These are phyloP conservation scores for Siniperca chuatsi DNA, from an alignment of 2,113 vertebrate species.

Conservation along the genomic window DNA sequence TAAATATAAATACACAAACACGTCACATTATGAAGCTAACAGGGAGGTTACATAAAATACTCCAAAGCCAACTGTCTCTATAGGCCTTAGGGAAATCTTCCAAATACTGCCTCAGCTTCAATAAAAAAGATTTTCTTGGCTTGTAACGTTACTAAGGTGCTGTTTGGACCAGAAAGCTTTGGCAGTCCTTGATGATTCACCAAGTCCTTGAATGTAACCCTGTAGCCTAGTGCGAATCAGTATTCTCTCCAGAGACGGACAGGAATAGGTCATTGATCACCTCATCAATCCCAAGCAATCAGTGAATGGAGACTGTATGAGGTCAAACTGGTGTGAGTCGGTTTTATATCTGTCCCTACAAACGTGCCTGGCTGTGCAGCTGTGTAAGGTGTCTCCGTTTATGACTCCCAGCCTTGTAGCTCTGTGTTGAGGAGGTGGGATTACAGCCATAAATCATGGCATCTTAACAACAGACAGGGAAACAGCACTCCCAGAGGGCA, in stretches of 20 bases:
- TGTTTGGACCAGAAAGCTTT: slow-evolving; percentile 19
- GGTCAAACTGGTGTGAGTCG: slow-evolving; percentile 23
- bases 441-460: slow-evolving; percentile 49
- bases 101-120: slow-evolving; percentile 35
- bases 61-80: slow-evolving; percentile 1
- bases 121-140: slow-evolving; percentile 21
- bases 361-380: neutral
- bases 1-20: slow-evolving; percentile 19
- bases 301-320: slow-evolving; percentile 22
- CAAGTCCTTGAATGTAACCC: slow-evolving; percentile 46
- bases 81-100: slow-evolving; percentile 2
- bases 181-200: slow-evolving; percentile 22
- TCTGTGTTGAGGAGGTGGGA: slow-evolving; percentile 27
- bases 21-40: slow-evolving; percentile 17
- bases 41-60: slow-evolving; percentile 32
- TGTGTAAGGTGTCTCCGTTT: slow-evolving; percentile 34
- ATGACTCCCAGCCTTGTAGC: slow-evolving; percentile 38
- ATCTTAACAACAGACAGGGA: slow-evolving; percentile 35
- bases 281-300: slow-evolving; percentile 59
- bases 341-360: neutral
- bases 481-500: slow-evolving; percentile 41
- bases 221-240: slow-evolving; percentile 34
- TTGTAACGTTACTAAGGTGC: neutral
- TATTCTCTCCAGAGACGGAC: slow-evolving; percentile 33
- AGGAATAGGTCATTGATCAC: slow-evolving; percentile 67